A percentile compares a stretch with the other conserved stretches of the same genome.
Conservation (phyloP, 2,888 invertebrate species). For the Hypena proboscidalis region DNA sequence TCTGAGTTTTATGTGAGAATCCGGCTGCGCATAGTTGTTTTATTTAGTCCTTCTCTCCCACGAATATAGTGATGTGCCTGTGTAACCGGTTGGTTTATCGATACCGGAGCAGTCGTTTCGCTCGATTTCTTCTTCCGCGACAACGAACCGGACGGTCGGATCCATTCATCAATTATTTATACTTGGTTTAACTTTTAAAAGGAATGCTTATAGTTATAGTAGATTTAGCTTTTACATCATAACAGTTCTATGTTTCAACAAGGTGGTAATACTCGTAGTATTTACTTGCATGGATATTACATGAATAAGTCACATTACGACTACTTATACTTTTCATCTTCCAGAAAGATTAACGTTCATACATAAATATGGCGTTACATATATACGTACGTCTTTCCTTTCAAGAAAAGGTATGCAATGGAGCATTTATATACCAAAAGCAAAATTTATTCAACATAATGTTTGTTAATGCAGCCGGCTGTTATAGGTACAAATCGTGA, state of each 20-base stretch:
- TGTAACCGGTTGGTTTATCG: constrained; percentile 61
- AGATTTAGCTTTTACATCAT: constrained; percentile 48
- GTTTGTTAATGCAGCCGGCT: constrained; percentile 42
- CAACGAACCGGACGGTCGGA: constrained; percentile 52
- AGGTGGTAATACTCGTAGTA: too few relatives aligned
- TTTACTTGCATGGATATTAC: too few relatives aligned
- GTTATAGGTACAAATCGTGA: constrained; percentile 30
- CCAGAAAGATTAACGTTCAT: too few relatives aligned
- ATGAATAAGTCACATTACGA: too few relatives aligned
- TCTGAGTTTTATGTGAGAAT: constrained; percentile 44
- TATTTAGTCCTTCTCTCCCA: constrained; percentile 62
- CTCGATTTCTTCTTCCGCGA: constrained; percentile 71
- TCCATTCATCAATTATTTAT: constrained; percentile 72
- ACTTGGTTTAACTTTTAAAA: constrained; percentile 62
- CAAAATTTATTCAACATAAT: constrained; percentile 43
- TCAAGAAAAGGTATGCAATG: constrained; percentile 3
- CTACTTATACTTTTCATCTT: too few relatives aligned
- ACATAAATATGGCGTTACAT: too few relatives aligned
- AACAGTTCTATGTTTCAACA: too few relatives aligned
- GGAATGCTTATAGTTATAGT: constrained; percentile 45
- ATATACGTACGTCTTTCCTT: too few relatives aligned
- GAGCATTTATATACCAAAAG: constrained; percentile 25
- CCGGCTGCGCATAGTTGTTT: constrained; percentile 38
- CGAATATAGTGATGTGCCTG: constrained; percentile 55
- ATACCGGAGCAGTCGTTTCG: constrained; percentile 60